These are phyloP conservation scores for Mixornis gularis DNA, from an alignment of 2,113 vertebrate species.

Conservation along the genomic window DNA sequence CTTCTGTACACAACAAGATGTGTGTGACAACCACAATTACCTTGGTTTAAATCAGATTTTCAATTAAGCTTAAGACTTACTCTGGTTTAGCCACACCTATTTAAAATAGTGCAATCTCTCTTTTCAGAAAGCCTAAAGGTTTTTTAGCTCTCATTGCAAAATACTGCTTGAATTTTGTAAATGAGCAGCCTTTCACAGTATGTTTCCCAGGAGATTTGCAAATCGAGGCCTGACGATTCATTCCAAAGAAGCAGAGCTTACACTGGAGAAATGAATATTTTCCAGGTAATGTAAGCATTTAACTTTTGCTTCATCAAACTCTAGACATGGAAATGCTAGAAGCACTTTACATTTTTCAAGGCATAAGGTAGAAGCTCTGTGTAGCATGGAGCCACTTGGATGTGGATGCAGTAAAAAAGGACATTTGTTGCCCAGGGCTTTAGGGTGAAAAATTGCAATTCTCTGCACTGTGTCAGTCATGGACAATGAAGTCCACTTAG, in stretches of 20 bases:
- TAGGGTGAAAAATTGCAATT: conserved; percentile 45
- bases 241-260: conserved; percentile 23
- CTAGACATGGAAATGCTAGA: conserved; percentile 24
- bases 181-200: conserved; percentile 32
- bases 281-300: conserved; percentile 56
- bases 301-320: conserved; percentile 47
- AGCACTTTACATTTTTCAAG: conserved; percentile 24
- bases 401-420: background rate
- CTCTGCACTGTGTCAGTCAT: conserved; percentile 34
- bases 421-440: conserved; percentile 34
- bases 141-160: conserved; percentile 1
- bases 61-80: background rate
- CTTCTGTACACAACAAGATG: background rate
- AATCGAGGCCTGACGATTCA: conserved; percentile 35
- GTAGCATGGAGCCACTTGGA: background rate
- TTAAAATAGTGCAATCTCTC: background rate
- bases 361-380: background rate
- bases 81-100: background rate
- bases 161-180: conserved; percentile 31
- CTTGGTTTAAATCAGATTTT: conserved; percentile 5
- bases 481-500: conserved; percentile 46
- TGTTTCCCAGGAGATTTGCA: conserved; percentile 47
- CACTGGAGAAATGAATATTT: conserved; percentile 23
- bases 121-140: conserved; percentile 5
- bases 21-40: background rate